Conservation (phyloP, 2,113 vertebrate species). For the Syngnathus floridae region DNA sequence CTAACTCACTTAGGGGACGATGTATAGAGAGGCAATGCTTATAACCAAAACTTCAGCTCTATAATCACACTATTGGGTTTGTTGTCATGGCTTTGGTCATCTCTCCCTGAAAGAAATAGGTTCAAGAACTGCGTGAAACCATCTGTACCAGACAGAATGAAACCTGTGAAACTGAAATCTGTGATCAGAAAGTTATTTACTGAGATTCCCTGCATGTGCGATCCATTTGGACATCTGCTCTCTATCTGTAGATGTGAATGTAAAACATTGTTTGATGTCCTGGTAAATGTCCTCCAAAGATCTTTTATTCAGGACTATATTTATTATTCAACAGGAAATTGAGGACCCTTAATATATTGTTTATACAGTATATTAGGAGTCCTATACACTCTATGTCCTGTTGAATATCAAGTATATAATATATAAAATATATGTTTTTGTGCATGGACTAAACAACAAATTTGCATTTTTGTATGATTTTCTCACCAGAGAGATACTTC, state of each 20-base stretch:
- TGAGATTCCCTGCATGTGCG: background rate
- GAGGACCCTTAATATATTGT: background rate
- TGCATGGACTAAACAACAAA: conserved; percentile 56
- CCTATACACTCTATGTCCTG: too few species aligned
- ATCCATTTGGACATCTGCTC: background rate
- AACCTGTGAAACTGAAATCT: background rate
- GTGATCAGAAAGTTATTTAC: background rate
- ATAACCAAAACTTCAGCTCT: background rate
- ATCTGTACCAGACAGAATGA: background rate
- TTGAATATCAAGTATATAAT: too few species aligned
- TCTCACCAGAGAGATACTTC: conserved; percentile 48
- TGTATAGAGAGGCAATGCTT: background rate
- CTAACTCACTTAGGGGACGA: background rate
- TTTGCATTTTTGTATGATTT: conserved; percentile 64
- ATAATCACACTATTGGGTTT: background rate
- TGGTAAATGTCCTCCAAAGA: background rate
- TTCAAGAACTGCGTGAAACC: background rate
- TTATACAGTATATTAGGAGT: too few species aligned
- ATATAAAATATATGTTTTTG: conserved; percentile 31
- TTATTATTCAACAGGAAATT: background rate
- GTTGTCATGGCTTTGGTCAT: background rate
- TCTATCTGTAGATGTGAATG: background rate
- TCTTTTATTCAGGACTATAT: background rate
- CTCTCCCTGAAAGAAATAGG: background rate
- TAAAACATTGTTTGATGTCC: background rate